Evolutionary conservation across 2,113 vertebrate species (phyloP), one percentile per base, ranked within the genome.

Genomic region (Boleophthalmus pectinirostris): DNA sequence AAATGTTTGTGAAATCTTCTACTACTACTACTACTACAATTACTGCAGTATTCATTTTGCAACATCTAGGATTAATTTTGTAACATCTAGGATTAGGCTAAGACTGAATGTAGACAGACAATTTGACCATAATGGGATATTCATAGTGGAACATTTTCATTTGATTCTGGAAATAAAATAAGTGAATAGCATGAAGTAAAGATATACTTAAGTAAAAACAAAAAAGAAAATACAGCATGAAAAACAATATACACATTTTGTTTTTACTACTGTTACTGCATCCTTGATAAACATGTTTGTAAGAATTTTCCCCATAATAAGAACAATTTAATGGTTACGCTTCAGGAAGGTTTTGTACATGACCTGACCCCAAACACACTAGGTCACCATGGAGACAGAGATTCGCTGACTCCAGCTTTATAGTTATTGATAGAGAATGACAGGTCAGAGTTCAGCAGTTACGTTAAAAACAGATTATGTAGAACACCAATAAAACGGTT

Each of bases 381-480:
- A 25, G 67, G 77, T 78, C 75, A 71, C 1, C 16, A 38, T 46
- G 71, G 54, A 47, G 20, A 0, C 0, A 66, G 60, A 33, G 3
- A 68, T 74, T 29, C 74, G 74, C 80, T 85, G 78, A 87, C 61
- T 25, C 8, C 43, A 35, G 49, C 5, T 0, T 6, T 66, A 24
- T 21, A n/a, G 1, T 63, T 25, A 25, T 68, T 35, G 66, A 1
- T 45, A 43, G 15, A 25, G 23, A 77, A 69, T 49, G 75, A 21
- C 24, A 47, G 23, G 70, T 58, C 35, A 75, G 49, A 60, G 74
- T 78, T 81, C 61, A 79, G 24, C 0, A 21, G 13, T 47, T 74
- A 82, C 57, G 33, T 87, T 85, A 80, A 81, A 82, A 9, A n/a
- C 56, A 10, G 5, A 69, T 69, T 82, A 81, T 12, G 20, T 21